A percentile compares a stretch with the other conserved stretches of the same genome.
These are phyloP conservation scores for Phenganax marumi DNA, from an alignment of 92 coral and sea anemone genomes.

Conservation along the genomic window DNA sequence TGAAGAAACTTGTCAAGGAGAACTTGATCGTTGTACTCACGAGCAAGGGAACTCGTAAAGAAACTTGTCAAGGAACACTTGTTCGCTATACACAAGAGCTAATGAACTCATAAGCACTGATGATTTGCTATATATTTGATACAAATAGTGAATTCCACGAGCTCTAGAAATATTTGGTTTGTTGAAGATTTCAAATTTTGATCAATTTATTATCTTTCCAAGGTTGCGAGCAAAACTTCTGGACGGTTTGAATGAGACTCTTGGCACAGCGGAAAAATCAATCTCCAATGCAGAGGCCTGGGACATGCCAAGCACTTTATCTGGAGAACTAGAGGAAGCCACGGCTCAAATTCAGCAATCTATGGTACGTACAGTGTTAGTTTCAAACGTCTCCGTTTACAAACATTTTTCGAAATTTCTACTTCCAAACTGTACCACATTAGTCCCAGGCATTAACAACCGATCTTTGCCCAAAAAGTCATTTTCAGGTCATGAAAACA, in stretches of 20 bases:
- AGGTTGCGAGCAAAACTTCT: conserved; percentile 22
- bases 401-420: not conserved
- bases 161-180: too few relatives aligned
- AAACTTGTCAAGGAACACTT: too few relatives aligned
- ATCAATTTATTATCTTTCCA: not conserved
- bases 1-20: too few relatives aligned
- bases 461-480: too few relatives aligned
- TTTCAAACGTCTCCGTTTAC: not conserved
- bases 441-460: too few relatives aligned
- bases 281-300: conserved; percentile 51
- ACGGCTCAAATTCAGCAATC: conserved; percentile 27
- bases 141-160: too few relatives aligned
- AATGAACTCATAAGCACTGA: too few relatives aligned
- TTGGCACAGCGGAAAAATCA: conserved; percentile 41
- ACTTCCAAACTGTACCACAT: not conserved
- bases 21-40: too few relatives aligned
- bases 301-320: conserved; percentile 27
- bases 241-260: conserved; percentile 2
- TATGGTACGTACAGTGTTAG: conserved; percentile 3
- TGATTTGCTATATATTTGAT: too few relatives aligned
- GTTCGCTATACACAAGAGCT: too few relatives aligned
- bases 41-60: too few relatives aligned
- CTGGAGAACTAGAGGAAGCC: conserved; percentile 22
- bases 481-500: too few relatives aligned
- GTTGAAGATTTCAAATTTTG: not conserved